Conservation (phyloP, 37 sponge, comb jelly and placozoan species). For the Eunapius fragilis region DNA sequence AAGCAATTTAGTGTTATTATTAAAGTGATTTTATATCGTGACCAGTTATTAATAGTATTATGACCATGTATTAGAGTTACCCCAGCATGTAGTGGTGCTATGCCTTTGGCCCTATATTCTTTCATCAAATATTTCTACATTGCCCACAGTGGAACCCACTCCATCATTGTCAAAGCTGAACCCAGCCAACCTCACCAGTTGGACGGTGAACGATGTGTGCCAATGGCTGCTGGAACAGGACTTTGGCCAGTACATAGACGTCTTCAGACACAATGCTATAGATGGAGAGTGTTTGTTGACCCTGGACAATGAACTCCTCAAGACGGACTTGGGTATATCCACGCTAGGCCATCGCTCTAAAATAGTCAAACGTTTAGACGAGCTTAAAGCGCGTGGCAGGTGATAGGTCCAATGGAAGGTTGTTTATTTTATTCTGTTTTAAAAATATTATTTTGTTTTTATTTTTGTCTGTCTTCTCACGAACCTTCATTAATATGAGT, state of each 20-base stretch:
- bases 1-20: too few relatives aligned
- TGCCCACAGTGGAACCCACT: slow-evolving; percentile 3
- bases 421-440: background rate
- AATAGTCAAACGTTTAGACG: slow-evolving; percentile 45
- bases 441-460: background rate
- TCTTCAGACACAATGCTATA: slow-evolving; percentile 54
- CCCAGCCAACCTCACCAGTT: slow-evolving; percentile 73
- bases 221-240: slow-evolving; percentile 55
- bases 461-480: too few relatives aligned
- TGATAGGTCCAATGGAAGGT: background rate
- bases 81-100: too few relatives aligned
- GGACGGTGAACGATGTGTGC: slow-evolving; percentile 68
- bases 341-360: slow-evolving; percentile 70
- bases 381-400: slow-evolving; percentile 19
- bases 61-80: too few relatives aligned
- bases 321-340: slow-evolving; percentile 55
- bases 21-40: too few relatives aligned
- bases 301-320: slow-evolving; percentile 52
- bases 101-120: too few relatives aligned
- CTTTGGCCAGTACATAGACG: slow-evolving; percentile 59
- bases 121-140: too few relatives aligned
- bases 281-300: slow-evolving; percentile 80
- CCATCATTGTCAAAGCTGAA: slow-evolving; percentile 58
- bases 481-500: too few relatives aligned
- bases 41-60: too few relatives aligned